Evolutionary conservation across 2,113 vertebrate species (phyloP).

Genomic region (Scytalopus superciliaris): DNA sequence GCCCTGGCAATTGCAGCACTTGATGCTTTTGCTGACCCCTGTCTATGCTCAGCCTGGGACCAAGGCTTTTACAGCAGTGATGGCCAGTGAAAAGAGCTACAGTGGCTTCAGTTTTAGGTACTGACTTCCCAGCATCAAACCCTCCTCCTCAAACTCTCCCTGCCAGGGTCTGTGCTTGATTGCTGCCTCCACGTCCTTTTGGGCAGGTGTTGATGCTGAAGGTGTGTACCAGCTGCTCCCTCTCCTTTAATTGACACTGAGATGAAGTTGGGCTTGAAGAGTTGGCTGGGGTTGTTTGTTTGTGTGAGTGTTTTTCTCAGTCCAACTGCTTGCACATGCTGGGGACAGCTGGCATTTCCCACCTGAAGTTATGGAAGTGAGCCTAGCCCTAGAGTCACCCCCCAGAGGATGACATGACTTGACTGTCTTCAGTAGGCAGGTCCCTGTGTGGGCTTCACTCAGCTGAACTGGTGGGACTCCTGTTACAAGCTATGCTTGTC

Average conservation of each 20-base stretch:
- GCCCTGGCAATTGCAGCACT: not conserved
- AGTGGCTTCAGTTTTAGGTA: not conserved
- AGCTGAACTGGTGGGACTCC: not conserved
- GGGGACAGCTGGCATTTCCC: not conserved
- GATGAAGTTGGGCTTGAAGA: not conserved
- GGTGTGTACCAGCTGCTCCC: not conserved
- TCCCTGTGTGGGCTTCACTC: not conserved
- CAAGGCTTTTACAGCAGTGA: not conserved
- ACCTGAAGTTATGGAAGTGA: not conserved
- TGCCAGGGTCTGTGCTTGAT: not conserved
- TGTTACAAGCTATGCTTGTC: not conserved
- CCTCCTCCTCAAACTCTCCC: not conserved
- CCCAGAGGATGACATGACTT: not conserved
- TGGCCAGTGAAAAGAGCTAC: not conserved
- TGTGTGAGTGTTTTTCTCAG: not conserved
- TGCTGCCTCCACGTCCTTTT: accelerated
- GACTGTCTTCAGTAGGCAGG: not conserved
- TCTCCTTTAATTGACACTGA: not conserved
- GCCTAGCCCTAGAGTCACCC: not conserved
- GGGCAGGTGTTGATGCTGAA: not conserved
- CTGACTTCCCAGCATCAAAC: accelerated
- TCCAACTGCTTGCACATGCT: not conserved
- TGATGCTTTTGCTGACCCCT: not conserved
- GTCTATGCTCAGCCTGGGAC: not conserved
- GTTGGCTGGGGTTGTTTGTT: not conserved